phyloP scores from a whole-genome alignment of 2,113 vertebrate species.

The Oryzias celebensis region DNA sequence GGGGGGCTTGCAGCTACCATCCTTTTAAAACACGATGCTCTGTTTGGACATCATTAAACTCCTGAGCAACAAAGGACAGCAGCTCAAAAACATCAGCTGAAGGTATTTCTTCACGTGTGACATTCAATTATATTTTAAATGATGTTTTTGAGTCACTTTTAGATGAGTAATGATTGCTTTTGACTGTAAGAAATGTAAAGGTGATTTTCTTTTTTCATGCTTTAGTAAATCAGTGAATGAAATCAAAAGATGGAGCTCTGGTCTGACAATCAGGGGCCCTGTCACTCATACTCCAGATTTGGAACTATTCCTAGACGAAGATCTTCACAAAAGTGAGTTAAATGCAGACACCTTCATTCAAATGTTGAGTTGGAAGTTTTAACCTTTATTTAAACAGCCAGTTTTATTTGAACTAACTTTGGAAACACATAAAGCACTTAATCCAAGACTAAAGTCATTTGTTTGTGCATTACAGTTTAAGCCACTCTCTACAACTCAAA shows the following conservation, averaged over 20 bases:
- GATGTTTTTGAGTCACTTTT: too few relatives aligned
- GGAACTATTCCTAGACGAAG: slow-evolving; percentile 65
- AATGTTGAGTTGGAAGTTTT: background rate
- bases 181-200: background rate
- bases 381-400: background rate
- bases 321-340: slow-evolving; percentile 57
- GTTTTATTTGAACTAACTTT: background rate
- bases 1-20: slow-evolving; percentile 43
- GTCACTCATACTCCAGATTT: slow-evolving; percentile 55
- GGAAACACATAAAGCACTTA: background rate
- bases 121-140: background rate
- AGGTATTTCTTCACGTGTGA: slow-evolving; percentile 39
- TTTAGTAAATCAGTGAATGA: slow-evolving; percentile 33
- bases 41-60: slow-evolving; percentile 54
- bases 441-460: background rate
- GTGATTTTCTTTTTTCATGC: background rate
- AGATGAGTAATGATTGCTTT: too few relatives aligned
- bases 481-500: background rate
- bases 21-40: slow-evolving; percentile 63
- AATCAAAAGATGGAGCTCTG: slow-evolving; percentile 67
- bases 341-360: background rate
- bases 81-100: slow-evolving; percentile 10
- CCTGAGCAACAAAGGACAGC: slow-evolving; percentile 25
- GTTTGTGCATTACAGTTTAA: background rate
- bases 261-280: slow-evolving; percentile 56